phyloP scores from a whole-genome alignment of 2,888 invertebrate genomes.

The Mimumesa dahlbomi region DNA sequence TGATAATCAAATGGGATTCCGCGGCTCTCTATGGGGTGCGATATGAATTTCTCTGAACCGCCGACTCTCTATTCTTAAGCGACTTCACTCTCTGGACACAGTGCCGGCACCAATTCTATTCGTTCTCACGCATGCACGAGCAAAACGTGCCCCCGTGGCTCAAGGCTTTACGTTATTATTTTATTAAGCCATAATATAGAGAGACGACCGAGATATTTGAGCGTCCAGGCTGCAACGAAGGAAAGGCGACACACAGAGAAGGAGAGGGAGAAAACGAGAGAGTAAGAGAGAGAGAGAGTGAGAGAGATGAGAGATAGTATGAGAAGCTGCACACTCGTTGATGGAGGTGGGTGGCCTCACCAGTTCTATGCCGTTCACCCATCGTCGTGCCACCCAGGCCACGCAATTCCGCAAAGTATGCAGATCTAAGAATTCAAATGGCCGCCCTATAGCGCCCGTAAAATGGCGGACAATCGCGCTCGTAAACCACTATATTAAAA shows the following conservation, averaged over 20 bases:
- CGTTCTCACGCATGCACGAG: slow-evolving; percentile 33
- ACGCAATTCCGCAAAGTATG: slow-evolving; percentile 79
- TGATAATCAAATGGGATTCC: slow-evolving; percentile 75
- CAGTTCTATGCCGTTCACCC: slow-evolving; percentile 39
- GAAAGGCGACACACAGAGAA: neutral
- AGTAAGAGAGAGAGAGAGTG: neutral
- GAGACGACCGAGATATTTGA: slow-evolving; percentile 71
- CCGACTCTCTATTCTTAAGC: slow-evolving; percentile 3
- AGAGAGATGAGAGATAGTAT: no score
- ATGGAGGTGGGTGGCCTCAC: slow-evolving; percentile 24
- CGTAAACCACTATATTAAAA: slow-evolving; percentile 80
- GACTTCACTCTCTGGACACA: slow-evolving; percentile 22
- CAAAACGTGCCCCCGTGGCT: slow-evolving; percentile 42
- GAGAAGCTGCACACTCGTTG: slow-evolving; percentile 39
- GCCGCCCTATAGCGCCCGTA: slow-evolving; percentile 76
- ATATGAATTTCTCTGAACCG: slow-evolving; percentile 39
- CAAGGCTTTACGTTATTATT: slow-evolving; percentile 72
- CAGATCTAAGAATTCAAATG: slow-evolving; percentile 81
- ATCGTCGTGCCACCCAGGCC: slow-evolving; percentile 64
- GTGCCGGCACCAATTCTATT: slow-evolving; percentile 33
- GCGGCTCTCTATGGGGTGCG: slow-evolving; percentile 23
- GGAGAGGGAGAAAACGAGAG: neutral
- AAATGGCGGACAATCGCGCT: slow-evolving; percentile 80
- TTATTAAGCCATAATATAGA: slow-evolving; percentile 76
- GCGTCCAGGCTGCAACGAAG: slow-evolving; percentile 55